Evolutionary conservation across 2,113 vertebrate genomes (phyloP).

Genomic region (Eupsittula cactorum): DNA sequence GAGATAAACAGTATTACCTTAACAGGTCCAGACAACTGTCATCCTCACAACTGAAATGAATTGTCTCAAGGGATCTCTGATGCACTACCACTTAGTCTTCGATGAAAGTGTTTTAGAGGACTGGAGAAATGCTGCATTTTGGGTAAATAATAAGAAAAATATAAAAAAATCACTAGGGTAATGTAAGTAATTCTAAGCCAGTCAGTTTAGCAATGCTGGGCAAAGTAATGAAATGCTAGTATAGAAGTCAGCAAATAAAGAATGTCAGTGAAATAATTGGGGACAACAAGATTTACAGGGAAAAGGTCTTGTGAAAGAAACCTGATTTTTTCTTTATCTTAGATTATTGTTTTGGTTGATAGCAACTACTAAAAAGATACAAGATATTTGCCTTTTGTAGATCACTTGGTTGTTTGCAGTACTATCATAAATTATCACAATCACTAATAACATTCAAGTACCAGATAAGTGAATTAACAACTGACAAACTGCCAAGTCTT

Average conservation of each 20-base stretch:
- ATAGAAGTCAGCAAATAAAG: background rate
- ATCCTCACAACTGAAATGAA: background rate
- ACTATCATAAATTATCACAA: background rate
- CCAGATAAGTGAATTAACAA: background rate
- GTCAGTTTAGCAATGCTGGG: background rate
- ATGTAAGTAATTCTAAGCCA: background rate
- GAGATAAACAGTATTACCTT: conserved; percentile 44
- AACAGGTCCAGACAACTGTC: background rate
- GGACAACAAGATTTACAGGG: background rate
- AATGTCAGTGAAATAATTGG: background rate
- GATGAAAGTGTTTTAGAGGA: background rate
- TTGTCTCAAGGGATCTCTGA: background rate
- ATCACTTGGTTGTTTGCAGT: background rate
- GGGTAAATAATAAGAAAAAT: background rate
- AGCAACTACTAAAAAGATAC: background rate
- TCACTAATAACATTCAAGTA: background rate
- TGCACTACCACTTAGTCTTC: background rate
- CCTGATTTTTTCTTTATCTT: background rate
- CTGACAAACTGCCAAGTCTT: background rate
- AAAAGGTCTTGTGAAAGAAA: background rate
- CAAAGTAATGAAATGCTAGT: background rate
- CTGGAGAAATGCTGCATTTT: background rate
- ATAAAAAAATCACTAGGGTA: background rate
- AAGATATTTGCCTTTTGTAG: background rate
- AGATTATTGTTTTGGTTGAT: background rate